phyloP scores from a whole-genome alignment of 2,797 vertebrate species.

The Sarcophilus harrisii region DNA sequence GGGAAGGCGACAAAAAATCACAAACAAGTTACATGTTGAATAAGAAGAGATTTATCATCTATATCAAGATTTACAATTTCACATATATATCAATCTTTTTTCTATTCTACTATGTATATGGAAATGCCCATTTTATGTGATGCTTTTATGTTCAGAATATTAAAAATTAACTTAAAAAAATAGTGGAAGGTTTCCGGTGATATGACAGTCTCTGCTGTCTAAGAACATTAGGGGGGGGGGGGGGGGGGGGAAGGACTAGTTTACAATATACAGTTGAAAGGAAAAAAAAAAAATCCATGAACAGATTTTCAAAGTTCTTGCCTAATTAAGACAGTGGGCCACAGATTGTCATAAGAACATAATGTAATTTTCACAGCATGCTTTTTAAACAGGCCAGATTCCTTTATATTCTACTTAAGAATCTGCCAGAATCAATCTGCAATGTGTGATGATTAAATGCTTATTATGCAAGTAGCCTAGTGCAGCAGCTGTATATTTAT shows the following conservation, averaged over 20 bases:
- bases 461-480: neutral
- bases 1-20: neutral
- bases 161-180: neutral
- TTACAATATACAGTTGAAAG: neutral
- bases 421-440: neutral
- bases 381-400: neutral
- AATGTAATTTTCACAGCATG: slow-evolving; percentile 1
- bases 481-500: neutral
- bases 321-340: neutral
- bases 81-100: neutral
- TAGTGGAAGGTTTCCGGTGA: neutral
- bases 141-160: neutral
- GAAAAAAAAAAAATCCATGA: neutral
- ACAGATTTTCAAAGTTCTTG: neutral
- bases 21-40: neutral
- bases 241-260: too few species aligned
- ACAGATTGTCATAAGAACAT: slow-evolving; percentile 1
- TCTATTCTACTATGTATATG: neutral
- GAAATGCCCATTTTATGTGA: neutral
- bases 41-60: neutral
- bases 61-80: neutral
- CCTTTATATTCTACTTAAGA: neutral
- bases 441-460: neutral
- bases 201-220: neutral
- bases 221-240: neutral